A percentile compares a stretch with the other conserved stretches of the same genome.
These are phyloP conservation scores for Hydrozoanthus tunicans DNA, from an alignment of 64 coral and sea anemone species.

Conservation along the genomic window DNA sequence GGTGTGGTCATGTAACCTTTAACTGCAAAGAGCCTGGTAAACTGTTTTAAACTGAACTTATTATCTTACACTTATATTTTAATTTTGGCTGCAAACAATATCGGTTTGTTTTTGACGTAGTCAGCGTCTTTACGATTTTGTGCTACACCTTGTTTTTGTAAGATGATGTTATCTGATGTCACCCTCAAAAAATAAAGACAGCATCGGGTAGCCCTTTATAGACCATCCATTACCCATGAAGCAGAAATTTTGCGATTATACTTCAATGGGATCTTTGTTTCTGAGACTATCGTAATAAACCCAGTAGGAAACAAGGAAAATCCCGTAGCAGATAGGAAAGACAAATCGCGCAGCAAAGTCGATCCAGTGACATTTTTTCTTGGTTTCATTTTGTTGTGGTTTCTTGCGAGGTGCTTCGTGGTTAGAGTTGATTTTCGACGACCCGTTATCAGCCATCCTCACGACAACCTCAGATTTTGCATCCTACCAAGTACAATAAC, in stretches of 20 bases:
- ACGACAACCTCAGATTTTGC: slow-evolving; percentile 39
- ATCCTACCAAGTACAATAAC: neutral
- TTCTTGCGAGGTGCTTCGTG: neutral
- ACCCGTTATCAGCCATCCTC: slow-evolving; percentile 6
- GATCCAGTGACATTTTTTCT: slow-evolving; percentile 52
- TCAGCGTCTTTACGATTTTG: too few species aligned
- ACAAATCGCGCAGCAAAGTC: slow-evolving; percentile 47
- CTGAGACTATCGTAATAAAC: slow-evolving; percentile 18
- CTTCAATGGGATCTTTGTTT: slow-evolving; percentile 47
- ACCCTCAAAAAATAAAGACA: too few species aligned
- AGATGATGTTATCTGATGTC: too few species aligned
- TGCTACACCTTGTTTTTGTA: too few species aligned
- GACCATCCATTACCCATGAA: too few species aligned
- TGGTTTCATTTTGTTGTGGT: neutral
- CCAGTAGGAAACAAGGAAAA: slow-evolving; percentile 46
- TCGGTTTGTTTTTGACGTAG: too few species aligned
- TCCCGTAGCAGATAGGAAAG: slow-evolving; percentile 25
- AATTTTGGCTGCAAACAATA: too few species aligned
- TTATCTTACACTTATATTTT: too few species aligned
- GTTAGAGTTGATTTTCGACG: neutral
- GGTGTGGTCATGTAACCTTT: too few species aligned
- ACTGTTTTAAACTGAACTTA: too few species aligned
- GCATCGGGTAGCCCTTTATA: too few species aligned
- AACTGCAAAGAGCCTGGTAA: too few species aligned
- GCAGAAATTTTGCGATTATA: neutral